phyloP scores from a whole-genome alignment of 2,797 vertebrate genomes.

The Periophthalmus magnuspinnatus region DNA sequence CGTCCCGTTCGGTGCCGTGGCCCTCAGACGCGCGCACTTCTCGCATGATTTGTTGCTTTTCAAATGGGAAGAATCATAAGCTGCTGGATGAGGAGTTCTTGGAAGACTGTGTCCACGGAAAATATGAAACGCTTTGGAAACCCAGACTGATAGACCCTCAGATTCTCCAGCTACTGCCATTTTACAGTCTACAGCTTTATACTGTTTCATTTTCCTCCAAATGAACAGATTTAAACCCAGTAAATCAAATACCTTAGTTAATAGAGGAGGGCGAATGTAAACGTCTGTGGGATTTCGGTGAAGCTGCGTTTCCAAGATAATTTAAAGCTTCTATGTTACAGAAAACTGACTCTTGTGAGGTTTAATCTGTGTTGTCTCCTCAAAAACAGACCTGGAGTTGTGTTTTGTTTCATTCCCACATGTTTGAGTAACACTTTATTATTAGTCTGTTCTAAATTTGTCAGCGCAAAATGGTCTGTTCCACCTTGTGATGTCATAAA shows the following conservation, averaged over 20 bases:
- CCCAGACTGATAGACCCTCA: conserved; percentile 51
- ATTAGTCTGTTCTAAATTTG: too few species aligned
- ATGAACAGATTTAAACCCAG: background rate
- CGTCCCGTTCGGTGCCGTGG: background rate
- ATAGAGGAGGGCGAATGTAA: background rate
- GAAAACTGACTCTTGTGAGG: too few species aligned
- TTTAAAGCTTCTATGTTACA: too few species aligned
- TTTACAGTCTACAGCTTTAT: conserved; percentile 18
- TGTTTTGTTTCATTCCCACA: too few species aligned
- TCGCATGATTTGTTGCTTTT: conserved; percentile 37
- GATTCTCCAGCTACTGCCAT: conserved; percentile 33
- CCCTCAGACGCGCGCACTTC: conserved; percentile 13
- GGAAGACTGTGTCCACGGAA: conserved; percentile 68
- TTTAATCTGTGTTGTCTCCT: too few species aligned
- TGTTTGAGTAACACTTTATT: too few species aligned
- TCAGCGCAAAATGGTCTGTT: too few species aligned
- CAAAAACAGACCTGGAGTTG: too few species aligned
- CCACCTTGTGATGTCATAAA: too few species aligned
- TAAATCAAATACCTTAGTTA: conserved; percentile 9
- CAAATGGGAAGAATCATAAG: conserved; percentile 55
- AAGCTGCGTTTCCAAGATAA: background rate
- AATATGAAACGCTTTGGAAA: conserved; percentile 70
- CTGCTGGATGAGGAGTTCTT: conserved; percentile 59
- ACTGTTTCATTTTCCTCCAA: conserved; percentile 2
- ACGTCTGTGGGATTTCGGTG: background rate